Evolutionary conservation across 2,113 vertebrate species (phyloP).

Genomic region (Poecile atricapillus): DNA sequence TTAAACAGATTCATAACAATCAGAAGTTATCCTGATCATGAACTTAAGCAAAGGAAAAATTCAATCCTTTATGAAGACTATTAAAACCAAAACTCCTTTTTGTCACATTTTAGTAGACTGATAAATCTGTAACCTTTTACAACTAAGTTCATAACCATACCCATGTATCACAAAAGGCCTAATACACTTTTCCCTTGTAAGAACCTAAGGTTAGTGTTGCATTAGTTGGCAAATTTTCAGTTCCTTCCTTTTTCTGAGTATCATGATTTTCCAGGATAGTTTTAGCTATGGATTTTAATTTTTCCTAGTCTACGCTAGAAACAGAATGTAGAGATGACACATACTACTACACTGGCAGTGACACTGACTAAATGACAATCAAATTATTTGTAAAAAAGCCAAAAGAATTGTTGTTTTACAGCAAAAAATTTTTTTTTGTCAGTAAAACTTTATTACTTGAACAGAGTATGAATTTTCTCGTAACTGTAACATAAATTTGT

Average conservation of each 20-base stretch:
- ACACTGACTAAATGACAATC: background rate
- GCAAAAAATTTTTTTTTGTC: background rate
- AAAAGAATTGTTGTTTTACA: background rate
- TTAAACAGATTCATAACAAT: background rate
- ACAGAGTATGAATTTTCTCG: background rate
- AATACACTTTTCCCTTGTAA: background rate
- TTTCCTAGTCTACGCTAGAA: background rate
- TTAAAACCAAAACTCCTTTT: background rate
- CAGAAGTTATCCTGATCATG: background rate
- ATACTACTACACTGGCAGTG: background rate
- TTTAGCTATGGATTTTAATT: background rate
- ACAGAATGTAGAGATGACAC: background rate
- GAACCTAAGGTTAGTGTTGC: background rate
- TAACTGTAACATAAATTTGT: background rate
- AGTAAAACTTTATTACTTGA: background rate
- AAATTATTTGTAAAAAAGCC: background rate
- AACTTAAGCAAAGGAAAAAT: background rate
- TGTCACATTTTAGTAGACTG: background rate
- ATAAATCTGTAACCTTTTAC: background rate
- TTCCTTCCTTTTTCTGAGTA: background rate
- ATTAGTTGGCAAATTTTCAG: background rate
- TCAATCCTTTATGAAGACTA: background rate
- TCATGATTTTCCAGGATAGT: background rate
- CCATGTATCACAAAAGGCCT: background rate
- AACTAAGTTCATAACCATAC: background rate